A percentile compares a stretch with the other conserved stretches of the same genome.
Conservation (phyloP, 1,140 invertebrate genomes). For the Euwallacea similis region DNA sequence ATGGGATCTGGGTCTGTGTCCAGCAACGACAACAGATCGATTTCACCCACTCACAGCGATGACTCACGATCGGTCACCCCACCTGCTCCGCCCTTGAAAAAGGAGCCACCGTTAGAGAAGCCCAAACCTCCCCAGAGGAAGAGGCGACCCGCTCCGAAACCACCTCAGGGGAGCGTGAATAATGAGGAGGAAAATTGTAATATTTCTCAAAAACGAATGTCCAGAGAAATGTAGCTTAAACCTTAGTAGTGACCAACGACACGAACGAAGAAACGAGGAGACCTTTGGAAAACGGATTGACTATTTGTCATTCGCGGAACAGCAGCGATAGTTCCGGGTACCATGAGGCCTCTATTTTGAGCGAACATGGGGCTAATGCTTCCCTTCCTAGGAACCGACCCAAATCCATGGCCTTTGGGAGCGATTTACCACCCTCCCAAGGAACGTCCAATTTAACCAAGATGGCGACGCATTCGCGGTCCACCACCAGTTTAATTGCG, state of each 20-base stretch:
- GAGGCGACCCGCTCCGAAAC: conserved; percentile 63
- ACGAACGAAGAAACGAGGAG: conserved; percentile 5
- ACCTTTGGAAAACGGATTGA: conserved; percentile 45
- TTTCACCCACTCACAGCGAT: conserved; percentile 52
- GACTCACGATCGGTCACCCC: conserved; percentile 51
- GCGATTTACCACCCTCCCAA: conserved; percentile 34
- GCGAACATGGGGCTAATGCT: conserved; percentile 60
- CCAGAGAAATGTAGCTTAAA: neutral
- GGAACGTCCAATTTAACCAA: conserved; percentile 49
- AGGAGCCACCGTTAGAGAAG: conserved; percentile 53
- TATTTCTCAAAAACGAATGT: no score
- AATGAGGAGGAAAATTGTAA: no score
- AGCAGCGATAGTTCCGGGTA: conserved; percentile 77
- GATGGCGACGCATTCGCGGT: conserved; percentile 50
- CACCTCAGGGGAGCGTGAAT: conserved; percentile 50
- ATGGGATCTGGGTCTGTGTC: conserved; percentile 51
- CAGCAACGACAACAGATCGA: conserved; percentile 51
- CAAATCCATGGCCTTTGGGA: conserved; percentile 41
- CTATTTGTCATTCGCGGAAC: conserved; percentile 70
- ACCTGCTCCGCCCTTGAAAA: conserved; percentile 39
- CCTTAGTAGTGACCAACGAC: neutral
- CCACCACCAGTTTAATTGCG: conserved; percentile 50
- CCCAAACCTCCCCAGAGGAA: conserved; percentile 59
- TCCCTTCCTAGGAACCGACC: conserved; percentile 49
- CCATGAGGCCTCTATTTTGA: conserved; percentile 72